Percentiles rank a stretch among this genome's conserved stretches.
Conservation (phyloP, 2,888 invertebrate genomes). For the Eristalis arbustorum region DNA sequence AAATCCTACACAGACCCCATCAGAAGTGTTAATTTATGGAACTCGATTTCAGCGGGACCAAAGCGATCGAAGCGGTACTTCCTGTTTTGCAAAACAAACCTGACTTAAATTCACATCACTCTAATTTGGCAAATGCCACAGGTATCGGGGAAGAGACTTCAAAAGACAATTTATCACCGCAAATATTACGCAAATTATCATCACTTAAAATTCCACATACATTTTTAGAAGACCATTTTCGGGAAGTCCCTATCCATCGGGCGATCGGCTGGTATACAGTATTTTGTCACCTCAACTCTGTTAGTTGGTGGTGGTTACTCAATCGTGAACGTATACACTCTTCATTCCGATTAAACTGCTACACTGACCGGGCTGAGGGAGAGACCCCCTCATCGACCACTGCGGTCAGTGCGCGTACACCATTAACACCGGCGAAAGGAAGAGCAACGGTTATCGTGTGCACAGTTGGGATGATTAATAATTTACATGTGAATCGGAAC, state of each 20-base stretch:
- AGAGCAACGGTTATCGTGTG: neutral
- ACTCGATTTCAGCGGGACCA: neutral
- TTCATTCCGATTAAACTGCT: neutral
- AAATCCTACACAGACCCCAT: neutral
- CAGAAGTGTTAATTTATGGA: neutral
- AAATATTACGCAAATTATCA: neutral
- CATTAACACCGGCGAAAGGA: conserved; percentile 9
- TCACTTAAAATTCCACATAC: neutral
- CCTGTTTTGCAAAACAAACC: neutral
- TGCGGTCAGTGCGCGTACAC: neutral
- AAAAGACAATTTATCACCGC: too few relatives aligned
- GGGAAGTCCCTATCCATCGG: neutral
- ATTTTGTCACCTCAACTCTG: neutral
- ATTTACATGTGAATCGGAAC: conserved; percentile 60
- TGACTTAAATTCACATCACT: neutral
- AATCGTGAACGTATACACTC: neutral
- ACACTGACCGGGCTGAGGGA: neutral
- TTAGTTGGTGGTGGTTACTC: neutral
- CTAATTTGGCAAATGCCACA: neutral
- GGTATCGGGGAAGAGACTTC: neutral
- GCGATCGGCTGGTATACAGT: neutral
- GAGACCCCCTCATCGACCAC: neutral
- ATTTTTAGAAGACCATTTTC: neutral
- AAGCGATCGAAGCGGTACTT: neutral
- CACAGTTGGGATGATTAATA: conserved; percentile 39